Evolutionary conservation across 2,113 vertebrate genomes (phyloP).

Genomic region (Bungarus multicinctus): DNA sequence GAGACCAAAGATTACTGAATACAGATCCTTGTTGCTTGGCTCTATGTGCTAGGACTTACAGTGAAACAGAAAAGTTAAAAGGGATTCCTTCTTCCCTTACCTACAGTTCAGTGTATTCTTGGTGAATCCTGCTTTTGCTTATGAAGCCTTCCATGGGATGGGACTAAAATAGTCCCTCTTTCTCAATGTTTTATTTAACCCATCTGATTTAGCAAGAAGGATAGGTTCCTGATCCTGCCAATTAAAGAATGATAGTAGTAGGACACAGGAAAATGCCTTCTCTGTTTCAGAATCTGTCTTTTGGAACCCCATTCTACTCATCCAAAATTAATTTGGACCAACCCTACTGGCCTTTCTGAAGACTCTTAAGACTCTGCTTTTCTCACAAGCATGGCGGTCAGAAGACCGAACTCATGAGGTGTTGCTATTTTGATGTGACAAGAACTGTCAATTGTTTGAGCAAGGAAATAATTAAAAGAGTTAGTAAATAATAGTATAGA

Average conservation of each 20-base stretch:
- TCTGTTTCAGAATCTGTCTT: not conserved
- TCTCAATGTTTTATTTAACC: not conserved
- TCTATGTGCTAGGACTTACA: not conserved
- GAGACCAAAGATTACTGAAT: slow-evolving; percentile 27
- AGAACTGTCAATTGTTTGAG: not conserved
- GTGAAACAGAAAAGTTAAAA: not conserved
- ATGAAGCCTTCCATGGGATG: not conserved
- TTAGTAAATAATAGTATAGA: not conserved
- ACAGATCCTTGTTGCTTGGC: not conserved
- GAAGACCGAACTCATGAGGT: not conserved
- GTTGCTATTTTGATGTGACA: not conserved
- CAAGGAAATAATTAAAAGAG: not conserved
- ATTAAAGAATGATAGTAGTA: not conserved
- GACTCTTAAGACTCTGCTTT: not conserved
- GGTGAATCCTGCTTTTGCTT: not conserved
- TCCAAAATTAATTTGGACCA: not conserved
- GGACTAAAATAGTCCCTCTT: not conserved
- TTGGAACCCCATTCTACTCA: not conserved
- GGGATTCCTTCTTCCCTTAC: not conserved
- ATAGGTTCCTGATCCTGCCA: not conserved
- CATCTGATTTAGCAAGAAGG: not conserved
- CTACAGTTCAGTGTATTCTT: not conserved
- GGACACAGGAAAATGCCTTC: not conserved
- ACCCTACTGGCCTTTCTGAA: not conserved
- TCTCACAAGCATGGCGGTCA: not conserved